A percentile compares a stretch with the other conserved stretches of the same genome.
phyloP scores from a whole-genome alignment of 2,113 vertebrate species.

The Dendrocopos noguchii region DNA sequence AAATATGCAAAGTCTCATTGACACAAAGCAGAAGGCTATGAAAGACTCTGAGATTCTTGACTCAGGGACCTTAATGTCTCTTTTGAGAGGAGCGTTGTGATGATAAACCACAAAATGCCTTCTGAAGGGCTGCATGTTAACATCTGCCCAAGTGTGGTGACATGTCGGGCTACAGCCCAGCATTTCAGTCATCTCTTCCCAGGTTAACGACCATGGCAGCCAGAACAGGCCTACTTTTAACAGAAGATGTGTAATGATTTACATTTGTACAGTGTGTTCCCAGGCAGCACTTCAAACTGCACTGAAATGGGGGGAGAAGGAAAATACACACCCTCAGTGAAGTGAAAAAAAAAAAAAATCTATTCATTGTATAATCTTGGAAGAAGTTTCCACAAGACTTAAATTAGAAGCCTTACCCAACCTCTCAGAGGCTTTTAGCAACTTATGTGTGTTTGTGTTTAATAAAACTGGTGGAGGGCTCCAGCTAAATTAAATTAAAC shows the following conservation, averaged over 20 bases:
- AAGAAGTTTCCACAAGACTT: constrained; percentile 27
- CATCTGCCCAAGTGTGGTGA: not conserved
- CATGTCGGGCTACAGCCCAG: not conserved
- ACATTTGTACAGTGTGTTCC: constrained; percentile 22
- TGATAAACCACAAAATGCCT: not conserved
- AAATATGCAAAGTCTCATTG: not conserved
- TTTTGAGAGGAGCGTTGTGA: not conserved
- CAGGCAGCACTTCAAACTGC: constrained; percentile 48
- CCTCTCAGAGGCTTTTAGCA: constrained; percentile 54
- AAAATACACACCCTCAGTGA: not conserved
- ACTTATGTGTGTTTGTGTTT: constrained; percentile 42
- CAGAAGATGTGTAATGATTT: constrained; percentile 11
- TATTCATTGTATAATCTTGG: constrained; percentile 46
- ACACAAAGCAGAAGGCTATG: constrained; percentile 5
- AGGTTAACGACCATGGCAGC: not conserved
- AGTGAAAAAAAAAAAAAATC: constrained; percentile 63
- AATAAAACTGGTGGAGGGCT: constrained; percentile 42
- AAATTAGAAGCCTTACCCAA: constrained; percentile 34
- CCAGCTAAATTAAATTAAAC: constrained; percentile 62
- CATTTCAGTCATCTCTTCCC: constrained; percentile 9
- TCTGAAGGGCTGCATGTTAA: not conserved
- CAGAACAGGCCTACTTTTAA: not conserved
- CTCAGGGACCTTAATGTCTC: not conserved
- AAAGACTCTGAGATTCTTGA: not conserved
- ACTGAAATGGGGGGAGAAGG: not conserved